phyloP scores from a whole-genome alignment of 2,113 vertebrate genomes.

The Poicephalus meyeri region DNA sequence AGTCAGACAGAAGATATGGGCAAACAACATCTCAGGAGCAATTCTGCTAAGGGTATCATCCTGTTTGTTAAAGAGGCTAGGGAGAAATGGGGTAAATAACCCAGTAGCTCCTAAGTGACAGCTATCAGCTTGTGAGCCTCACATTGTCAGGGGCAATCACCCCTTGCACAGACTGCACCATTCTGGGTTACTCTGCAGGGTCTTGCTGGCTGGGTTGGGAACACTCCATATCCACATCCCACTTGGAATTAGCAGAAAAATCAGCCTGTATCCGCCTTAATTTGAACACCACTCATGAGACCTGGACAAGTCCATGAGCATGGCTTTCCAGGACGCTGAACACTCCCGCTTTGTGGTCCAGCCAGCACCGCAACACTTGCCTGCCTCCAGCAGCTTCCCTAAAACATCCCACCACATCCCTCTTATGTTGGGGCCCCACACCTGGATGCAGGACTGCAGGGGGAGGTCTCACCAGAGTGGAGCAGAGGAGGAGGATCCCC shows the following conservation, averaged over 20 bases:
- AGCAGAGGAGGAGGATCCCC: neutral
- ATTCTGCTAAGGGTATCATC: neutral
- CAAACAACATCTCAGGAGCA: neutral
- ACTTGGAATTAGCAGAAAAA: fast-evolving
- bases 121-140: neutral
- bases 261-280: neutral
- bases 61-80: neutral
- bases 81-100: neutral
- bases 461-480: neutral
- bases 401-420: fast-evolving
- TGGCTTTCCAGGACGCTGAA: neutral
- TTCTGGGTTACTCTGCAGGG: neutral
- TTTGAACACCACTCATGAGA: neutral
- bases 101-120: neutral
- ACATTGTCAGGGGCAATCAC: neutral
- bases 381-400: neutral
- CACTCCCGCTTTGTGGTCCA: fast-evolving
- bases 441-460: neutral
- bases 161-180: fast-evolving
- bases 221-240: neutral
- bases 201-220: fast-evolving
- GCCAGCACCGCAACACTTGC: fast-evolving
- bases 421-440: neutral
- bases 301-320: fast-evolving
- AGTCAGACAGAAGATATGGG: neutral